Evolutionary conservation across 2,797 vertebrate species (phyloP), one percentile per base, ranked within the genome.

Genomic region (Gambelia wislizenii): DNA sequence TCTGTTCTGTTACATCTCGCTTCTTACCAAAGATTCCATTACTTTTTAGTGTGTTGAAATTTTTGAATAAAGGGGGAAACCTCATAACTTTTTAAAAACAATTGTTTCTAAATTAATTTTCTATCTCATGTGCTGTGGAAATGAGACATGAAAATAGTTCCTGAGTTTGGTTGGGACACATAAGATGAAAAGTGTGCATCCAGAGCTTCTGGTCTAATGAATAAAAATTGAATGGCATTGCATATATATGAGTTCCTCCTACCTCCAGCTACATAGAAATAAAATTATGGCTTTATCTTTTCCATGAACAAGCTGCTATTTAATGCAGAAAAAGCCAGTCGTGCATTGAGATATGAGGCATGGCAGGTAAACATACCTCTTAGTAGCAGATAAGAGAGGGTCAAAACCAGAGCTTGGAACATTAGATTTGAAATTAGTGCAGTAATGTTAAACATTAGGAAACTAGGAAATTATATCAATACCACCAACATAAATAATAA

Each of bases 91-190:
- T 94, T 92, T 61, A 89, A 87, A 79, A 39, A 14, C 64, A 95
- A 93, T 92, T 94, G 6, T 89, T 95, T 94, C 91, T 91, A 92
- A 93, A 95, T 93, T 95, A 94, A 94, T 95, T 95, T 96, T 96
- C 75, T 36, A 69, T 94, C 42, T 95, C 92, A 95, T 89, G 67
- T 94, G 56, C 84, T 93, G 80, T 91, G 89, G 86, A 96, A 96
- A 95, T 94, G 89, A 93, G 91, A 95, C 77, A 79, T 95, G 80
- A 95, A 96, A 96, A 92, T 74, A 75, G 67, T 87, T 93, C 72
- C 1, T 20, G 91, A 91, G 80, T 91, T 95, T 42, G 88, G 10
- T 2, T 2, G 88, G 39, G 93, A 52, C 52, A 86, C 18, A 70
- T 91, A 93, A 93, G 79, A 27, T 39, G 85, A 86, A 89, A 33